Evolutionary conservation across 1,140 invertebrate species (phyloP).

Genomic region (Atta texana): DNA sequence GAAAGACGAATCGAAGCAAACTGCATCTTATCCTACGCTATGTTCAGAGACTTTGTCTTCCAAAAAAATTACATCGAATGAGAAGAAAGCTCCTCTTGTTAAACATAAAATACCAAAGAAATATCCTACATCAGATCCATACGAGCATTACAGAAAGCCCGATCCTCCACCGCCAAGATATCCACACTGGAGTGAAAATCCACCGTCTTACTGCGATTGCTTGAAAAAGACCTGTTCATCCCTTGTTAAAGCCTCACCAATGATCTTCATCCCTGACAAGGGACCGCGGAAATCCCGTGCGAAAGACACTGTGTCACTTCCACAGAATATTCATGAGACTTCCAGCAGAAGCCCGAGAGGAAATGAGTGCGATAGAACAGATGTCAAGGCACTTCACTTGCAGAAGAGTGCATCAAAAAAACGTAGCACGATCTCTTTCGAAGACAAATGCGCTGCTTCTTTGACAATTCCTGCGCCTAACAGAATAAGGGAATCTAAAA

Average conservation of each 20-base stretch:
- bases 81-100: not conserved
- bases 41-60: not conserved
- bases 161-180: slow-evolving; percentile 43
- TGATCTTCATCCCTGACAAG: slow-evolving; percentile 26
- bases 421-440: not conserved
- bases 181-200: slow-evolving; percentile 51
- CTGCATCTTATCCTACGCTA: no score
- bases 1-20: not conserved
- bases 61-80: not conserved
- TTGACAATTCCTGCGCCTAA: not conserved
- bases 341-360: not conserved
- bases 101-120: not conserved
- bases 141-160: not conserved
- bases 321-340: slow-evolving; percentile 30
- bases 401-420: not conserved
- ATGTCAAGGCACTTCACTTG: not conserved
- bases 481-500: not conserved
- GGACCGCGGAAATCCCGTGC: not conserved
- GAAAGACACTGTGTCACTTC: not conserved
- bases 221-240: not conserved
- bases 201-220: not conserved
- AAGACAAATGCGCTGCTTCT: slow-evolving; percentile 19
- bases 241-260: not conserved
- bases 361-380: not conserved
- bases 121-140: not conserved